Evolutionary conservation across 30 jellyfish, hydroid and myxozoan species (phyloP), one percentile per base, ranked within the genome.

Genomic region (Catostylus mosaicus): DNA sequence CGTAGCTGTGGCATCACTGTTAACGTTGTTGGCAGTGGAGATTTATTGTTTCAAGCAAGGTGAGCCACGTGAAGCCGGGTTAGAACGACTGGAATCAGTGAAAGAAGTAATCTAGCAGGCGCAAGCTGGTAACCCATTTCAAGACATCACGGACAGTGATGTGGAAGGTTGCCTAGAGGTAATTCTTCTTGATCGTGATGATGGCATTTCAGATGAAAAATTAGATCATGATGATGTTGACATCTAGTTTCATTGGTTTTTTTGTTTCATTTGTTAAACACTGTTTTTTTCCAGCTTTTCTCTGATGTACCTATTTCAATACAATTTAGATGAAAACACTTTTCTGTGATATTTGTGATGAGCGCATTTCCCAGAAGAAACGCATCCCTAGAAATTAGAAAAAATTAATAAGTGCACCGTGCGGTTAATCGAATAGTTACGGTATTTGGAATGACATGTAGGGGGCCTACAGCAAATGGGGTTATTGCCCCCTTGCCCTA

Each of bases 101-200:
- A 9, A 59, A 59, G 72, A 20, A 59, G 72, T 59, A 22, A 59
- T 59, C 20, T 22, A 59, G 72, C 36, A 59, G 22, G 18, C 72
- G 12, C 72, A 59, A 59, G 72, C 36, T 59, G 72, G 72, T 59
- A 22, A 59, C 72, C 72, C 72, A 30, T 59, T 59, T 59, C 72
- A 59, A 59, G 72, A 59, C 72, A 59, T 59, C 72, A 59, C 72
- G 20, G 36, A 59, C 72, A 59, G 72, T 59, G 72, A 59, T 59
- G 36, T 10, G 72, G 72, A 59, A 59, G 72, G 20, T 59, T 9
- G 35, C 20, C 72, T 22, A 59, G 72, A 59, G 72, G 72, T 6
- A 59, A 59, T 59, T 9, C 72, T 59, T 59, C 35, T 59, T 59
- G 72, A 59, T 59, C 72, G 56, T 59, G 72, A 20, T 59, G 72